Evolutionary conservation across 35 echinoderm and acorn worm genomes (phyloP).

Genomic region (Holothuria glaberrima): DNA sequence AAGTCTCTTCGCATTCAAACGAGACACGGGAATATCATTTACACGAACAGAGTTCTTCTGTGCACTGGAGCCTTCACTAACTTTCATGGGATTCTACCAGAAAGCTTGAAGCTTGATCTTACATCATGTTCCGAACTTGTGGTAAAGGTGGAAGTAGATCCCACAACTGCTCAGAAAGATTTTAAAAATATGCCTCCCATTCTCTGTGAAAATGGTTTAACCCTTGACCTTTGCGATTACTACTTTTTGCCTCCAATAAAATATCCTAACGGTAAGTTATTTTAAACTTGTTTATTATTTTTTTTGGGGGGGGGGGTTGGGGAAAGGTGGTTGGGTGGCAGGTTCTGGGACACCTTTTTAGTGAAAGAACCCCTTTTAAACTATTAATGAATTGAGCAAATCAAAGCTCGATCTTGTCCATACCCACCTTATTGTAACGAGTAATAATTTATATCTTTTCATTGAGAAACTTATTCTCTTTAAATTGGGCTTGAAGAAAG

Average conservation of each 20-base stretch:
- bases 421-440: no score
- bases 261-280: conserved; percentile 3
- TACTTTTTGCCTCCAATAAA: not conserved
- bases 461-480: no score
- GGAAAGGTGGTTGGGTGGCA: no score
- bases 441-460: no score
- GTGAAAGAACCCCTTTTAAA: no score
- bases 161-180: not conserved
- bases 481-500: no score
- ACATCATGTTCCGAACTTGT: not conserved
- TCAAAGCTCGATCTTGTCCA: no score
- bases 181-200: not conserved
- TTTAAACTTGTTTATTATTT: not conserved
- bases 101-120: conserved; percentile 9
- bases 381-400: no score
- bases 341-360: no score
- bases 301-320: no score
- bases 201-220: not conserved
- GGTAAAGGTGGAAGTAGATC: not conserved
- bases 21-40: not conserved
- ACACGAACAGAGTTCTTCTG: conserved; percentile 22
- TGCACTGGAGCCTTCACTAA: conserved; percentile 38
- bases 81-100: conserved; percentile 1
- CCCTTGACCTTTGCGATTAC: not conserved
- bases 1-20: not conserved